These are phyloP conservation scores for Lepisosteus oculatus DNA, from an alignment of 2,113 vertebrate species.

Conservation along the genomic window DNA sequence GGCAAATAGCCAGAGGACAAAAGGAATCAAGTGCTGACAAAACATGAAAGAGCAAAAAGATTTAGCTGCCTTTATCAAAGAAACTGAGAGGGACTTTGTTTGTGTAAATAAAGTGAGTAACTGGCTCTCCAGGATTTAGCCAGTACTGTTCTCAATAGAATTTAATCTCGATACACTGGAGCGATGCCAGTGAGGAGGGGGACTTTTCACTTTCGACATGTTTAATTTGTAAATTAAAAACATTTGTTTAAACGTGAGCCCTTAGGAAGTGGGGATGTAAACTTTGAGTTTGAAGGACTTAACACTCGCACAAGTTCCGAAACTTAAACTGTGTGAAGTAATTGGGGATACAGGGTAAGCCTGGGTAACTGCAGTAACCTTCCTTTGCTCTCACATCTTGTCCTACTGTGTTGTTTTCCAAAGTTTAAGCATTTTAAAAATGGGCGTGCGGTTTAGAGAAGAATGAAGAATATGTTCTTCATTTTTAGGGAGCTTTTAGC, in stretches of 20 bases:
- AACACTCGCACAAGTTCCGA: background rate
- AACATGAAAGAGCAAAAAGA: conserved; percentile 98
- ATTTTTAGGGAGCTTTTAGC: too few species aligned
- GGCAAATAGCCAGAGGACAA: conserved; percentile 99
- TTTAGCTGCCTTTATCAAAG: conserved; percentile 99
- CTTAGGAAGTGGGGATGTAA: conserved; percentile 14
- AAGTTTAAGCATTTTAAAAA: too few species aligned
- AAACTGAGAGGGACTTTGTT: conserved; percentile 97
- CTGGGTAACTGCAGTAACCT: too few species aligned
- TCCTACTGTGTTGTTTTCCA: too few species aligned
- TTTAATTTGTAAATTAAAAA: conserved; percentile 89
- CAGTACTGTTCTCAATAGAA: conserved; percentile 85
- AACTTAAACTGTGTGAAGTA: conserved; percentile 1
- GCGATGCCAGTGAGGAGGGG: conserved; percentile 69
- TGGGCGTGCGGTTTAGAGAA: too few species aligned
- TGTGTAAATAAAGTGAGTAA: conserved; percentile 99
- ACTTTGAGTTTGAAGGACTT: background rate
- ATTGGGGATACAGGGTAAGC: background rate
- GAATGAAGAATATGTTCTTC: too few species aligned
- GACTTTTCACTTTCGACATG: conserved; percentile 77
- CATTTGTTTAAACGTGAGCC: conserved; percentile 79
- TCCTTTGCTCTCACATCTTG: too few species aligned
- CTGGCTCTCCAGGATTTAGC: conserved; percentile 89
- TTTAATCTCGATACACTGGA: conserved; percentile 85
- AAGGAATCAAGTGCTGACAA: conserved; percentile 99